Evolutionary conservation across 2,113 vertebrate species (phyloP).

Genomic region (Brevimyrus niger): DNA sequence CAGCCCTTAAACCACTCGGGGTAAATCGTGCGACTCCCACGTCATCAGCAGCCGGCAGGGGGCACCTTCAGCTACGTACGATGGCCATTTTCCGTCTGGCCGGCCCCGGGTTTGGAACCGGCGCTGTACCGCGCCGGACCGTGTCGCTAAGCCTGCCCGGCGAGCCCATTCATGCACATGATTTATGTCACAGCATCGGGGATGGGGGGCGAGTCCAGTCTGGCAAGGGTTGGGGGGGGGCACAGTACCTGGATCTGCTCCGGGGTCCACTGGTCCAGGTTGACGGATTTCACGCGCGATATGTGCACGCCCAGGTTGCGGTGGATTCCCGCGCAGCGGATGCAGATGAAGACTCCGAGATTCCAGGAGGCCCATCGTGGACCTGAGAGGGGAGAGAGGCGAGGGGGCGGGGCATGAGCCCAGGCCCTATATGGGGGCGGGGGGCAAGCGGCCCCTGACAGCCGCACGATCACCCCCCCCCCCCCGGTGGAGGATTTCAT

Average conservation of each 20-base stretch:
- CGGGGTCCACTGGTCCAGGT: slow-evolving; percentile 95
- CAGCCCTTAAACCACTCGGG: neutral
- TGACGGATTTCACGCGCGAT: slow-evolving; percentile 97
- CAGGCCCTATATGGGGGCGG: neutral
- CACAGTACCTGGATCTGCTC: slow-evolving; percentile 91
- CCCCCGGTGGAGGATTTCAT: slow-evolving; percentile 28
- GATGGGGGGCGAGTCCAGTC: too few species aligned
- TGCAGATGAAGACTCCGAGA: slow-evolving; percentile 97
- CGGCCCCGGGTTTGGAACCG: neutral
- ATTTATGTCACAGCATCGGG: neutral
- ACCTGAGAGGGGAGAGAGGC: slow-evolving; percentile 54
- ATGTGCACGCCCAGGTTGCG: slow-evolving; percentile 98
- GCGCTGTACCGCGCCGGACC: neutral
- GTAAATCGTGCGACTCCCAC: neutral
- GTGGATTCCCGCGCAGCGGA: slow-evolving; percentile 97
- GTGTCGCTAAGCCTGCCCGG: neutral
- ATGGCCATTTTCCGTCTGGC: neutral
- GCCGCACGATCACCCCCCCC: slow-evolving; percentile 35
- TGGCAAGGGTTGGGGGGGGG: too few species aligned
- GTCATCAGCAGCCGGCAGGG: neutral
- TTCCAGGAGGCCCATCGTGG: slow-evolving; percentile 99
- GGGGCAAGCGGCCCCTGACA: slow-evolving; percentile 23
- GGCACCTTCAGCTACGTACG: neutral
- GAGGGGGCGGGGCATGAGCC: neutral
- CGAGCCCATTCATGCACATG: neutral